These are phyloP conservation scores for Hirtodrosophila alboralis DNA, from an alignment of 2,888 invertebrate genomes.

Conservation along the genomic window DNA sequence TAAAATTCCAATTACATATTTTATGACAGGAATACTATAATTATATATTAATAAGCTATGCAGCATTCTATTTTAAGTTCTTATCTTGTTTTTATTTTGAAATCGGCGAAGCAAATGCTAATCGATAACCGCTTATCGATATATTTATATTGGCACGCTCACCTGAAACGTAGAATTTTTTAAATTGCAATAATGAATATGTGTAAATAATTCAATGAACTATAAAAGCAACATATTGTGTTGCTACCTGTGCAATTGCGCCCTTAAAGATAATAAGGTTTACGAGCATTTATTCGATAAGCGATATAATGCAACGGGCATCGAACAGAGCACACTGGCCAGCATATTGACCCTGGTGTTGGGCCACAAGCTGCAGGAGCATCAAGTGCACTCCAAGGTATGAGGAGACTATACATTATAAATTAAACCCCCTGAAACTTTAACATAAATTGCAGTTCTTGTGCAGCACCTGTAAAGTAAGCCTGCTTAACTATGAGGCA, in stretches of 20 bases:
- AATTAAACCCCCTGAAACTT: not conserved
- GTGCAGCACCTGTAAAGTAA: conserved; percentile 63
- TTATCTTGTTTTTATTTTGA: too few species aligned
- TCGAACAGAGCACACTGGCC: conserved; percentile 15
- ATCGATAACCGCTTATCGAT: too few species aligned
- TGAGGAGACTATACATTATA: too few species aligned
- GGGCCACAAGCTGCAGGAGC: conserved; percentile 5
- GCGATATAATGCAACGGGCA: conserved; percentile 20
- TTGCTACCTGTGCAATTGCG: conserved; percentile 38
- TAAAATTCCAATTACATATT: too few species aligned
- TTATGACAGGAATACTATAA: too few species aligned
- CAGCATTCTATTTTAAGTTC: too few species aligned
- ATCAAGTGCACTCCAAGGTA: conserved; percentile 34
- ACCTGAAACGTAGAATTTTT: not conserved
- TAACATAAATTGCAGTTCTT: conserved; percentile 44
- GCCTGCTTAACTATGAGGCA: conserved; percentile 58
- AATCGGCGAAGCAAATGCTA: too few species aligned
- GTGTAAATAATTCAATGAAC: not conserved
- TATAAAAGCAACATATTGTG: not conserved
- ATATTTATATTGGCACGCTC: too few species aligned
- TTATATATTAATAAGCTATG: too few species aligned
- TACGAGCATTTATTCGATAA: conserved; percentile 40
- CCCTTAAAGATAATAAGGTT: conserved; percentile 17
- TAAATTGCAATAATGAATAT: not conserved
- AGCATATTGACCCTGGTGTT: conserved; percentile 19